Evolutionary conservation across 2,113 vertebrate genomes (phyloP), one percentile per base, ranked within the genome.

Genomic region (Melanerpes formicivorus): DNA sequence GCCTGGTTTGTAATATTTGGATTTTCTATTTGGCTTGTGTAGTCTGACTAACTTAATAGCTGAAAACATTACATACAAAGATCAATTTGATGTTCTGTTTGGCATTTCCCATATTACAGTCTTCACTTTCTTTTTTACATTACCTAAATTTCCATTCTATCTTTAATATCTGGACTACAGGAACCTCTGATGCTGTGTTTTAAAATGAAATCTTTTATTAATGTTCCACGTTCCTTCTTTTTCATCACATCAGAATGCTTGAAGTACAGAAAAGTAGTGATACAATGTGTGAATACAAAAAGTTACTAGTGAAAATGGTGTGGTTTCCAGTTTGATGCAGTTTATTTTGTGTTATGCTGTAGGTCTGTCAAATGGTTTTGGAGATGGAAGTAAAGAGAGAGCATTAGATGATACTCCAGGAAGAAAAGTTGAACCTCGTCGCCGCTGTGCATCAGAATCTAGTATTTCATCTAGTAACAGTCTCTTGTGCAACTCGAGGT

Each of bases 381-480:
- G 98, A 95, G 97, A 98, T 60, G 96, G 97, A 30, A 97, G 96
- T 89, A 97, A 98, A 48, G 98, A 98, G 46, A 97, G 96, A 96
- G 93, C 96, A 54, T 95, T 93, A 70, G 97, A 98, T 63, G 89
- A 97, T 4, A 88, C 96, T 96, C 96, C 96, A 8, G 97, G 97
- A 79, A 97, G 98, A 95, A 97, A 98, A 58, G 93, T 98, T 63
- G 98, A 99, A 82, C 98, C 98, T 65, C 98, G 99, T 19, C 97
- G 98, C 69, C 98, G 99, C 95, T 99, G 99, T 23, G 99, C 98
- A 79, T 99, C 99, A 1, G 99, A 99, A 97, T 99, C 99, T 79
- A 99, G 99, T 97, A 98, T 99, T 96, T 99, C 98, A 9, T 99
- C 99, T 65, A 98, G 98, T 97, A 98, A 98, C 95, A 99, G 99